Base-by-base conservation (phyloP, 2,113 vertebrate species). In the Calyptommatus sinebrachiatus region DNA sequence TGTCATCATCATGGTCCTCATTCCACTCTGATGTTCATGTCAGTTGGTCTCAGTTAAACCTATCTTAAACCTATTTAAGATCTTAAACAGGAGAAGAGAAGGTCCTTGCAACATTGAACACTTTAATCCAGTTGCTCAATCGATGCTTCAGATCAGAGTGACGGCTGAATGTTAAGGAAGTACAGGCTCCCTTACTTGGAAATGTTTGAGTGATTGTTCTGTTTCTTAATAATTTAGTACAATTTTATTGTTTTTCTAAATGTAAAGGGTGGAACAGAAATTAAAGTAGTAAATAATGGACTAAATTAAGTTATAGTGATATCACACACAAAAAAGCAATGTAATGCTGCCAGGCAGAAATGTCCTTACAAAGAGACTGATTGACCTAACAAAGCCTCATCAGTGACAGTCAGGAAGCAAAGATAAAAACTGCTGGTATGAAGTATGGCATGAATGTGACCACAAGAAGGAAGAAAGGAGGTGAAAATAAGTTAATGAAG, bases 1-100 rank as follows among this genome's bases (percentile, higher is more conserved):
- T 71, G 48, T 21, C 31, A 62, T 26, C 20, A 45, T 79, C 14
- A 89, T 69, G 48, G 84, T 29, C 35, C 22, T 26, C 53, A 70
- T 83, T 73, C 76, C 79, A 80, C 76, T 70, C 35, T 86, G 82
- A 71, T 76, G 20, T 66, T 84, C 86, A 87, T 63, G 29, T 1
- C n/a, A 35, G 77, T 53, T 46, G 70, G 35, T 18, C 73, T 76
- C 83, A 80, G 87, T 67, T 77, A 79, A 35, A 46, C 67, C 67
- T 18, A 62, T 48, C 26, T 48, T 41, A 71, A 71, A 46, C 20
- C 5, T 7, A 20, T 28, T 62, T 16, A n/a, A n/a, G n/a, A n/a
- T n/a, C 48, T n/a, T 21, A 26, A 67, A 8, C 0, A 31, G n/a
- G 22, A 5, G 5, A 1, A 26, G 48, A 16, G 16, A 21, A 26